Percentiles rank a stretch among this genome's conserved stretches.
Conservation (phyloP, 2,797 vertebrate species). For the Muscicapa comitata region DNA sequence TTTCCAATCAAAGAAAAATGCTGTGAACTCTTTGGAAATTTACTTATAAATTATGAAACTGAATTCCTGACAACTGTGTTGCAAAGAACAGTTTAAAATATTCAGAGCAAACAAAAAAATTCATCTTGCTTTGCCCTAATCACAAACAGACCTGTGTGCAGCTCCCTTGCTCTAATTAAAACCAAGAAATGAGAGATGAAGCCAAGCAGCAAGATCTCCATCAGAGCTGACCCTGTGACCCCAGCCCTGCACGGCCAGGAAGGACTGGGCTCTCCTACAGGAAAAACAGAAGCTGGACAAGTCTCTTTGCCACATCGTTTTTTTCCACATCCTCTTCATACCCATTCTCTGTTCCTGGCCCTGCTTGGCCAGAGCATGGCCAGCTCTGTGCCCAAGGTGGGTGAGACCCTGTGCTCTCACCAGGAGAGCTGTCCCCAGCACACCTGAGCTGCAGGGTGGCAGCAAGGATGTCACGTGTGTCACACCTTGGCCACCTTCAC, state of each 20-base stretch:
- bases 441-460: fast-evolving
- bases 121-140: not conserved
- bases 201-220: not conserved
- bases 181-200: not conserved
- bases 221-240: not conserved
- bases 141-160: not conserved
- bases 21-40: not conserved
- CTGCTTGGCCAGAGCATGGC: fast-evolving
- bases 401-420: not conserved
- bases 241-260: not conserved
- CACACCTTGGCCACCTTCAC: fast-evolving
- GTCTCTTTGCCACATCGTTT: not conserved
- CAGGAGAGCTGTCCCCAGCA: fast-evolving
- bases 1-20: not conserved
- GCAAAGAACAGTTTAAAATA: not conserved
- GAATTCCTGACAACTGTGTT: not conserved
- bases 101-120: not conserved
- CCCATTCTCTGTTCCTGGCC: no score
- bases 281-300: not conserved
- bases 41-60: not conserved
- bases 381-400: fast-evolving
- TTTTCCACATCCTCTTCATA: not conserved
- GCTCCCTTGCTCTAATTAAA: not conserved
- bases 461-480: not conserved
- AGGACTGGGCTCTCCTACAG: not conserved